Conservation (phyloP, 2,113 vertebrate genomes). For the Dipodomys ordii region DNA sequence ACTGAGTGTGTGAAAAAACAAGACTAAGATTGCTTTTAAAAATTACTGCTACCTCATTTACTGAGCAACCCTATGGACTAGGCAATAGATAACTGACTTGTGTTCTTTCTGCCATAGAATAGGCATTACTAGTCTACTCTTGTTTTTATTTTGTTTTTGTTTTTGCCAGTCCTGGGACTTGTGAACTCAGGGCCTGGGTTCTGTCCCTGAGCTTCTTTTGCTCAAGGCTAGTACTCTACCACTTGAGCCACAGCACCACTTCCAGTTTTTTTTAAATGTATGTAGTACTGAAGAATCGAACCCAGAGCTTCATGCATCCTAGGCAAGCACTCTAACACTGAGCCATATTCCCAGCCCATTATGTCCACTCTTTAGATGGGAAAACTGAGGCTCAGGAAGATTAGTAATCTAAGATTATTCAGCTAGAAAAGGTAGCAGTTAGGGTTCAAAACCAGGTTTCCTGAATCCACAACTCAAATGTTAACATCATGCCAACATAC, state of each 20-base stretch:
- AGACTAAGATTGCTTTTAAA: constrained; percentile 23
- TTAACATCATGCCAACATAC: not conserved
- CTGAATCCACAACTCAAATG: not conserved
- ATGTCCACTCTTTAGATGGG: not conserved
- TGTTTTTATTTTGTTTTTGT: too few relatives aligned
- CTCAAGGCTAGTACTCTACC: too few relatives aligned
- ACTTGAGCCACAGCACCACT: too few relatives aligned
- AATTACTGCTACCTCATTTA: not conserved
- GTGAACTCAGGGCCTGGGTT: too few relatives aligned
- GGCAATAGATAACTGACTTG: not conserved
- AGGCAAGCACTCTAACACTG: too few relatives aligned
- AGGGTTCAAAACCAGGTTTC: constrained; percentile 36
- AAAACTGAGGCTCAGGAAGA: constrained; percentile 20
- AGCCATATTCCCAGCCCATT: too few relatives aligned
- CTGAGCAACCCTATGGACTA: not conserved
- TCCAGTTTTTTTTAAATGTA: too few relatives aligned
- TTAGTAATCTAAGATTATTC: constrained; percentile 3
- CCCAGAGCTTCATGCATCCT: too few relatives aligned
- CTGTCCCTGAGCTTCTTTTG: too few relatives aligned
- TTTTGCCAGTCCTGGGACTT: too few relatives aligned
- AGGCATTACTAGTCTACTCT: not conserved
- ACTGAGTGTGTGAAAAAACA: not conserved
- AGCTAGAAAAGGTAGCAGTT: constrained; percentile 27
- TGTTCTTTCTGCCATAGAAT: not conserved
- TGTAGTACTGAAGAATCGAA: too few relatives aligned